phyloP scores from a whole-genome alignment of 1,140 invertebrate species.

The Hyles euphorbiae region DNA sequence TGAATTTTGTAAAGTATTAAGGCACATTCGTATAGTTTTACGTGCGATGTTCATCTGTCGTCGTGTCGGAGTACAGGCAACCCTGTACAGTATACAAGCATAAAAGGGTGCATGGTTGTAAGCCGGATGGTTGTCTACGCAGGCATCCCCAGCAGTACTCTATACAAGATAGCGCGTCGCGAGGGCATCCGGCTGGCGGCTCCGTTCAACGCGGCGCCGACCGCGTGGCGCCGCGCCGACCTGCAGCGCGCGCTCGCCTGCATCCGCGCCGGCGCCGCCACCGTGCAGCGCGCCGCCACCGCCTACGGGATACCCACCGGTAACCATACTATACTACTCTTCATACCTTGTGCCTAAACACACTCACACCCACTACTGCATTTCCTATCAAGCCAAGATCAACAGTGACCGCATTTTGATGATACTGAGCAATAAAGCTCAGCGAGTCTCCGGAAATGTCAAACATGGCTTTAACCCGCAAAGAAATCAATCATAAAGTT shows the following conservation, averaged over 20 bases:
- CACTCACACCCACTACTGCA: too few relatives aligned
- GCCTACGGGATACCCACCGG: conserved; percentile 90
- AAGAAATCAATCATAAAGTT: too few relatives aligned
- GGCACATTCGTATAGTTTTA: too few relatives aligned
- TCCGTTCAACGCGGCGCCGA: conserved; percentile 92
- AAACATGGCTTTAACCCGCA: too few relatives aligned
- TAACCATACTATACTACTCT: conserved; percentile 9
- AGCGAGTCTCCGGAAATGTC: too few relatives aligned
- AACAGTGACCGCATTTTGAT: too few relatives aligned
- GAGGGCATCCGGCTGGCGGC: conserved; percentile 91
- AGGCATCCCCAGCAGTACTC: conserved; percentile 90
- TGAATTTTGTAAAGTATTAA: too few relatives aligned
- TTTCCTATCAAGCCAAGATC: too few relatives aligned
- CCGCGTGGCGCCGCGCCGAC: conserved; percentile 90
- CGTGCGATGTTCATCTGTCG: too few relatives aligned
- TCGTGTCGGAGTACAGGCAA: neutral
- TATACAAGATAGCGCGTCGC: conserved; percentile 92
- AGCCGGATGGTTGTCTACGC: neutral
- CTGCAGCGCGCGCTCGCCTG: conserved; percentile 88
- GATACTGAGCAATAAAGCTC: too few relatives aligned
- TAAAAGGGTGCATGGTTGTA: neutral
- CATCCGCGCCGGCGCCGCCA: conserved; percentile 86
- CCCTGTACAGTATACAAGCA: neutral
- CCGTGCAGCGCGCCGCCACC: conserved; percentile 90
- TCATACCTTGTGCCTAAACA: too few relatives aligned